These are phyloP conservation scores for Cepaea hortensis DNA, from an alignment of 2,888 invertebrate genomes.

Conservation along the genomic window DNA sequence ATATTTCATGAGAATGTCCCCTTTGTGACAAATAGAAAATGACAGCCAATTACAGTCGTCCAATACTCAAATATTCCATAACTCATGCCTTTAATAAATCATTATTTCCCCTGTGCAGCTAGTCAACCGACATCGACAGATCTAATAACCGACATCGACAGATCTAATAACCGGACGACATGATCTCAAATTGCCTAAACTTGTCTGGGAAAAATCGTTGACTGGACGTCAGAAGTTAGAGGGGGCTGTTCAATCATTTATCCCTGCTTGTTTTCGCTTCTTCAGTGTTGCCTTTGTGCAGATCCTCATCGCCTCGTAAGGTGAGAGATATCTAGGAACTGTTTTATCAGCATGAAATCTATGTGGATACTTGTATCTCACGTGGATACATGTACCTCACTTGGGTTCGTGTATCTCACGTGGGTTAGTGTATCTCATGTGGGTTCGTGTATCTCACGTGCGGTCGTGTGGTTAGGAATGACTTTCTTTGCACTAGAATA, in stretches of 20 bases:
- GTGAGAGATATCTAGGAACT: no score
- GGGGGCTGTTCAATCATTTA: slow-evolving; percentile 22
- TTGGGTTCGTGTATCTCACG: no score
- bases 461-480: no score
- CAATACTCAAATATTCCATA: slow-evolving; percentile 1
- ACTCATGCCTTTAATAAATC: slow-evolving; percentile 16
- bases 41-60: not conserved
- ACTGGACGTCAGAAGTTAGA: slow-evolving; percentile 49
- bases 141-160: not conserved
- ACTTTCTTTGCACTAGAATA: no score
- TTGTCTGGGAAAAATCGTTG: slow-evolving; percentile 21
- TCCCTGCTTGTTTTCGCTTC: not conserved
- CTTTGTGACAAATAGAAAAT: not conserved
- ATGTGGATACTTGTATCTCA: no score
- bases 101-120: not conserved
- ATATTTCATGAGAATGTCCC: slow-evolving; percentile 2
- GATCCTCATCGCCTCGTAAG: no score
- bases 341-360: no score
- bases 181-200: not conserved
- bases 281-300: not conserved
- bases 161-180: not conserved
- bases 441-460: no score
- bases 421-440: no score
- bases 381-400: no score
- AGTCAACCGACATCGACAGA: not conserved